phyloP scores from a whole-genome alignment of 1,140 invertebrate species.

The Eriosoma lanigerum region DNA sequence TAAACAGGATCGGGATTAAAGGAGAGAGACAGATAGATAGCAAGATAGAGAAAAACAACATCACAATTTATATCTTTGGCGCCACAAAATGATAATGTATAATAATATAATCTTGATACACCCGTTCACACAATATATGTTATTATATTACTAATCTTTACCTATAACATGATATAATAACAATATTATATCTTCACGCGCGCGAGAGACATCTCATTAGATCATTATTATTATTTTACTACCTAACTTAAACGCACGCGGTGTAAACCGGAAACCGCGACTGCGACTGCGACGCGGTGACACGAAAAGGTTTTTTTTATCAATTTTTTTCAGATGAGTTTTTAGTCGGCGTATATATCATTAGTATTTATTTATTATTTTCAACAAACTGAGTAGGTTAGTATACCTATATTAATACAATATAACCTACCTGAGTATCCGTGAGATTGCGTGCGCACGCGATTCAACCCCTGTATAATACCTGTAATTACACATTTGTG shows the following conservation, averaged over 20 bases:
- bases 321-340: background rate
- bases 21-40: too few relatives aligned
- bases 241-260: background rate
- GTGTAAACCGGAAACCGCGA: conserved; percentile 1
- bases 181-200: too few relatives aligned
- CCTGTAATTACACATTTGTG: too few relatives aligned
- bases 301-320: background rate
- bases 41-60: background rate
- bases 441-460: conserved; percentile 37
- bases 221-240: background rate
- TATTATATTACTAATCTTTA: too few relatives aligned
- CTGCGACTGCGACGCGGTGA: conserved; percentile 4
- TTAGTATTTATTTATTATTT: conserved; percentile 4
- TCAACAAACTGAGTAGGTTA: background rate
- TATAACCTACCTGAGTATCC: too few relatives aligned
- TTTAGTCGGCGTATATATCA: background rate
- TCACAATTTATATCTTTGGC: conserved; percentile 18
- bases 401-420: background rate
- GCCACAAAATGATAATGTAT: background rate
- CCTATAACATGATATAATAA: too few relatives aligned
- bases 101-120: background rate
- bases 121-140: background rate
- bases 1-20: too few relatives aligned
- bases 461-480: conserved; percentile 19
- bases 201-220: too few relatives aligned